These are phyloP conservation scores for Taurulus bubalis DNA, from an alignment of 2,113 vertebrate species.

Conservation along the genomic window DNA sequence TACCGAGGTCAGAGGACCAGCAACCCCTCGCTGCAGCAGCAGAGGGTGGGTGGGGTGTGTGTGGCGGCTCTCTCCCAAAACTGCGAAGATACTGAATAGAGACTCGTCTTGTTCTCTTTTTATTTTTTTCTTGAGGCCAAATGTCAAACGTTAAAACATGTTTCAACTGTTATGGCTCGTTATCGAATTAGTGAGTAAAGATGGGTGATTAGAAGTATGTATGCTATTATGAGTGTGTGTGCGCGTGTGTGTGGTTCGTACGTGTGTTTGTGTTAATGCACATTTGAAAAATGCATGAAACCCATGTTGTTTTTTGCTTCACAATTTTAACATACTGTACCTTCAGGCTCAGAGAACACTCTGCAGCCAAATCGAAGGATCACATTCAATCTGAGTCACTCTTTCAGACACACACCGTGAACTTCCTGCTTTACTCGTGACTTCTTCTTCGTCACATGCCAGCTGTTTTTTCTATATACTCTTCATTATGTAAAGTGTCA, in stretches of 20 bases:
- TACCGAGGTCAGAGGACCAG: constrained; percentile 76
- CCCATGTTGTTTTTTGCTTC: constrained; percentile 35
- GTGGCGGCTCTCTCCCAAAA: constrained; percentile 34
- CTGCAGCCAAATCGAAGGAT: constrained; percentile 44
- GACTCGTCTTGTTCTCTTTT: constrained; percentile 12
- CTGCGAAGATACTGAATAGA: constrained; percentile 36
- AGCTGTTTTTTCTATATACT: constrained; percentile 21
- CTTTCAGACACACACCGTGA: constrained; percentile 21
- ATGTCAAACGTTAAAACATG: constrained; percentile 82
- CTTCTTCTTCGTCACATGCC: constrained; percentile 40
- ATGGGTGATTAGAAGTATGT: constrained; percentile 53
- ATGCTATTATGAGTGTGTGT: constrained; percentile 40
- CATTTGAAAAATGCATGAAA: constrained; percentile 39
- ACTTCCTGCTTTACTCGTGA: constrained; percentile 43
- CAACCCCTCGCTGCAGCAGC: constrained; percentile 49
- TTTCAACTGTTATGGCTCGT: constrained; percentile 69
- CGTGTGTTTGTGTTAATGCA: constrained; percentile 8
- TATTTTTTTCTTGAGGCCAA: constrained; percentile 59
- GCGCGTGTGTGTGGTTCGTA: constrained; percentile 19
- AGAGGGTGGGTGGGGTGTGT: constrained; percentile 4
- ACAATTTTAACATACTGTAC: constrained; percentile 26
- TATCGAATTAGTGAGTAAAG: constrained; percentile 74
- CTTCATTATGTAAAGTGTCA: constrained; percentile 24
- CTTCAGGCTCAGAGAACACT: constrained; percentile 34
- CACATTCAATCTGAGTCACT: constrained; percentile 12